Base-by-base conservation (phyloP, 2,113 vertebrate species). In the Actenoides lindsayi region DNA sequence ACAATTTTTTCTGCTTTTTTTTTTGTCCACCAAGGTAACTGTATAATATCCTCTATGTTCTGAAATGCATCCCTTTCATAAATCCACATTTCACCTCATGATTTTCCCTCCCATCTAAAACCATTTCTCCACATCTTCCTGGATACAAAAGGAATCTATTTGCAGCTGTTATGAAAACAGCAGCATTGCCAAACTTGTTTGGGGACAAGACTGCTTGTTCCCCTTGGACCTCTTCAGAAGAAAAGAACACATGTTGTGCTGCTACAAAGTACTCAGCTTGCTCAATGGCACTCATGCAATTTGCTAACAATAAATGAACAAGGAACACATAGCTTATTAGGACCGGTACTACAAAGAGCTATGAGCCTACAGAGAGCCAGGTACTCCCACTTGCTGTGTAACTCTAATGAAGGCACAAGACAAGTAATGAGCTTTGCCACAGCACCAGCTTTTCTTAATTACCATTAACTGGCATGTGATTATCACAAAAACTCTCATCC, bases 301-400 rank as follows among this genome's bases (percentile, higher is more conserved):
- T 89, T 96, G 75, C 63, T 93, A 94, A 89, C 68, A 81, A 89
- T 57, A 93, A 94, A 92, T 78, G 67, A 96, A 70, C 87, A 84
- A 79, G 53, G 48, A 94, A 88, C 48, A 28, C 82, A 48, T 33
- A 73, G 78, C 71, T 91, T 81, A 81, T 81, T 86, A 93, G 70
- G 64, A 74, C 53, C 3, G 9, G 56, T 31, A 64, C 24, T 64
- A 53, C 37, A 62, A 64, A 62, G 56, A 87, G 65, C 60, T 48
- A 48, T 57, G 67, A 87, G 88, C 82, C 65, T 48, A 35, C 37
- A 13, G 88, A 81, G 71, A 87, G 79, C n/a, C 60, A 64, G 73
- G 68, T 86, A 86, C 80, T 90, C 91, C 94, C 83, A 90, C 91
- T 75, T 24, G 1, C 73, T 75, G 35, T 56, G 83, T 76, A 75